Conservation (phyloP, 1,140 invertebrate genomes). For the Teleogryllus occipitalis region DNA sequence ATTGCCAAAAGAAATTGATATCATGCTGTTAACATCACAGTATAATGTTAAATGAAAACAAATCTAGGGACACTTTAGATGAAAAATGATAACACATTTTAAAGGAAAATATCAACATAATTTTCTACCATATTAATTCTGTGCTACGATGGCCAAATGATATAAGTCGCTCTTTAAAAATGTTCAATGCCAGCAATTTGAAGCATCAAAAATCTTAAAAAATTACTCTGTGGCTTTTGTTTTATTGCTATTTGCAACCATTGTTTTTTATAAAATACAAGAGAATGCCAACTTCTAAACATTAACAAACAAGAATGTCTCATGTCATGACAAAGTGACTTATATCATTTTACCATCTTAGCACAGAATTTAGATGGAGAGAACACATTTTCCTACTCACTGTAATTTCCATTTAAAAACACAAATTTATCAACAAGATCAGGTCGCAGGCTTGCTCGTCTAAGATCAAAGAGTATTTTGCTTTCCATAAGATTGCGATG, state of each 20-base stretch:
- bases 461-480: conserved; percentile 37
- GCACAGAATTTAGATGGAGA: too few relatives aligned
- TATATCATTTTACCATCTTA: too few relatives aligned
- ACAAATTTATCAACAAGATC: conserved; percentile 40
- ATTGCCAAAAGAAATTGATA: neutral
- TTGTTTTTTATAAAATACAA: too few relatives aligned
- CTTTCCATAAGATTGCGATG: conserved; percentile 36
- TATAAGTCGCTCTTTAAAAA: too few relatives aligned
- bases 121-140: neutral
- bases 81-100: neutral
- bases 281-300: too few relatives aligned
- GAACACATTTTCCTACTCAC: neutral
- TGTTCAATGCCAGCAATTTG: too few relatives aligned
- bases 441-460: conserved; percentile 36
- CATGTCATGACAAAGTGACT: too few relatives aligned
- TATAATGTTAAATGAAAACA: neutral
- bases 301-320: too few relatives aligned
- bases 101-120: neutral
- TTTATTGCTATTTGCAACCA: too few relatives aligned
- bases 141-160: too few relatives aligned
- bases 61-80: neutral
- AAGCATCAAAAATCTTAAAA: too few relatives aligned
- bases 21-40: neutral
- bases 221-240: too few relatives aligned
- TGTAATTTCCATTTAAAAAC: conserved; percentile 37